A percentile compares a stretch with the other conserved stretches of the same genome.
These are phyloP conservation scores for Camelus bactrianus DNA, from an alignment of 2,113 vertebrate species.

Conservation along the genomic window DNA sequence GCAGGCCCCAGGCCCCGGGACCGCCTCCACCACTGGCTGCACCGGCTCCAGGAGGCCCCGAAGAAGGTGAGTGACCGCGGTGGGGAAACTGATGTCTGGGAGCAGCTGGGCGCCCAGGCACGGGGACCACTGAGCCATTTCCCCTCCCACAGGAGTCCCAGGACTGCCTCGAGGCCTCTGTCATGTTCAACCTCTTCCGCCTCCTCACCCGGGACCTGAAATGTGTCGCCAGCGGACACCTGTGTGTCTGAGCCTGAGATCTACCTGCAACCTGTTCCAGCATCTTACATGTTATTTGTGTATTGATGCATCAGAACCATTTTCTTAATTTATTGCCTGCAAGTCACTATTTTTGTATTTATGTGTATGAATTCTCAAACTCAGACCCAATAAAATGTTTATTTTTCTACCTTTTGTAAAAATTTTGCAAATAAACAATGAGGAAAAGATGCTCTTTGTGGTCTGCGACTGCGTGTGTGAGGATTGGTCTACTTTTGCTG, in stretches of 20 bases:
- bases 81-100: not conserved
- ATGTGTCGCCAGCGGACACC: not conserved
- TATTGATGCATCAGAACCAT: not conserved
- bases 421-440: not conserved
- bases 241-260: not conserved
- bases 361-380: too few species aligned
- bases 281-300: not conserved
- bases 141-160: not conserved
- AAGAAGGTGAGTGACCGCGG: not conserved
- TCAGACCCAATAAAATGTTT: not conserved
- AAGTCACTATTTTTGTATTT: not conserved
- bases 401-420: not conserved
- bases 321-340: not conserved
- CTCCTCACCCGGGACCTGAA: conserved; percentile 19
- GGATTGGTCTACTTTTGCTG: not conserved
- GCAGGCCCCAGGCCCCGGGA: not conserved
- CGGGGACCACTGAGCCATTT: not conserved
- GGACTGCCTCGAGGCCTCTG: not conserved
- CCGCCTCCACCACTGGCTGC: not conserved
- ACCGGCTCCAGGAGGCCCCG: not conserved
- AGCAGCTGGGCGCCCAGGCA: not conserved
- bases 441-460: not conserved
- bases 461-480: not conserved
- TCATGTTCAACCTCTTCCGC: conserved; percentile 1
- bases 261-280: not conserved